These are phyloP conservation scores for Druceiella hillmani DNA, from an alignment of 2,888 invertebrate species.

Conservation along the genomic window DNA sequence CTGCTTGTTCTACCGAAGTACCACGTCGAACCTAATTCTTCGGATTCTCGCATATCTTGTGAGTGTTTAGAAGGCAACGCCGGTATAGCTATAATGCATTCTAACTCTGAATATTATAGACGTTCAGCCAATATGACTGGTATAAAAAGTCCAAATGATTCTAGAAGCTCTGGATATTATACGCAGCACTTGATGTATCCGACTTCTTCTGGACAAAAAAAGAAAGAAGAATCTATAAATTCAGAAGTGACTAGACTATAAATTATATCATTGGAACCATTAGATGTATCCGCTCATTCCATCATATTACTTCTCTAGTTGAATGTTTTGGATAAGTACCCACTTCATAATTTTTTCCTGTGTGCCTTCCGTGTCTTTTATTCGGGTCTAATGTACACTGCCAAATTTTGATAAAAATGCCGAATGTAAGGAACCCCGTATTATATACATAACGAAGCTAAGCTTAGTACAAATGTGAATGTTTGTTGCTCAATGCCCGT, in stretches of 20 bases:
- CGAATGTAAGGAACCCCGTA: too few species aligned
- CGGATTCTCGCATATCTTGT: slow-evolving; percentile 66
- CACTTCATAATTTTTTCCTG: too few species aligned
- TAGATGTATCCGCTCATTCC: too few species aligned
- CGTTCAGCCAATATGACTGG: slow-evolving; percentile 33
- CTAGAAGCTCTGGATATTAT: slow-evolving; percentile 37
- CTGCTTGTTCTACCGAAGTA: slow-evolving; percentile 64
- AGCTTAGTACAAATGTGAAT: too few species aligned
- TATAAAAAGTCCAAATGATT: slow-evolving; percentile 35
- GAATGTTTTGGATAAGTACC: too few species aligned
- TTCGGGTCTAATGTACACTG: too few species aligned
- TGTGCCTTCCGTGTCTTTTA: too few species aligned
- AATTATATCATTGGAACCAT: slow-evolving; percentile 24
- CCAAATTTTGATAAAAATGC: too few species aligned
- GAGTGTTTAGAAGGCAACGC: slow-evolving; percentile 57
- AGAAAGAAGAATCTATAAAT: slow-evolving; percentile 54
- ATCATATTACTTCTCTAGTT: too few species aligned
- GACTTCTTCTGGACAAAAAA: slow-evolving; percentile 43
- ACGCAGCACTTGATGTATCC: slow-evolving; percentile 47
- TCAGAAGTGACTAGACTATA: slow-evolving; percentile 68
- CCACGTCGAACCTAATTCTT: slow-evolving; percentile 51
- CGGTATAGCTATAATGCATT: too few species aligned
- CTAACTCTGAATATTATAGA: slow-evolving; percentile 36
- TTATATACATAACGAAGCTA: too few species aligned
- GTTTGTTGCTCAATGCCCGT: too few species aligned